Percentiles rank a stretch among this genome's conserved stretches.
Conservation (phyloP, 2,888 invertebrate genomes). For the Copidosoma aretas region DNA sequence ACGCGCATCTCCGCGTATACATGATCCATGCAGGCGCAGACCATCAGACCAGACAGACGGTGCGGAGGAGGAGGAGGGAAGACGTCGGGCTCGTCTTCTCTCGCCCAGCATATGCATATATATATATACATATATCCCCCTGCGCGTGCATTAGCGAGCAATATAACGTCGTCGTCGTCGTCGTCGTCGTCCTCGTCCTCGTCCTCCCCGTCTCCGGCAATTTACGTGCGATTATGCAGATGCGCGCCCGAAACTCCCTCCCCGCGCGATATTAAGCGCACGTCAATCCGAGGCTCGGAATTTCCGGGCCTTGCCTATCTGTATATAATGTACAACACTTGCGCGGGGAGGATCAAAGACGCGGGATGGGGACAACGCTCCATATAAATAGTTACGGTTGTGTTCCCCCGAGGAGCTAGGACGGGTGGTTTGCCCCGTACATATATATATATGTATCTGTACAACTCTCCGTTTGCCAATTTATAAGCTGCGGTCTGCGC, state of each 20-base stretch:
- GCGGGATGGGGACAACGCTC: not conserved
- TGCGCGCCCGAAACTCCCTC: conserved; percentile 29
- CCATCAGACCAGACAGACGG: too few relatives aligned
- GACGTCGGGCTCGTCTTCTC: not conserved
- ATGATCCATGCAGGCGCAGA: too few relatives aligned
- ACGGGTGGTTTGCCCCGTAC: too few relatives aligned
- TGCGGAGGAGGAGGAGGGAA: too few relatives aligned
- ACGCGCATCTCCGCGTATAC: too few relatives aligned
- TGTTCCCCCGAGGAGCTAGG: too few relatives aligned
- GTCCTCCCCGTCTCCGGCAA: conserved; percentile 46
- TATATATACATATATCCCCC: not conserved
- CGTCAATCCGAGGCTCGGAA: conserved; percentile 7
- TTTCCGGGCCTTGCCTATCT: too few relatives aligned
- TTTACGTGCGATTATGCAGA: conserved; percentile 51
- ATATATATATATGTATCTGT: too few relatives aligned
- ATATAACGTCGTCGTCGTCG: not conserved
- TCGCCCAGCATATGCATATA: not conserved
- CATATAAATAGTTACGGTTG: too few relatives aligned
- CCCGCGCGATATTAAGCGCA: not conserved
- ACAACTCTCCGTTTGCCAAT: conserved; percentile 32
- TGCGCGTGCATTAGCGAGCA: not conserved
- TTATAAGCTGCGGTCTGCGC: conserved; percentile 7
- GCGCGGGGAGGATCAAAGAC: conserved; percentile 14
- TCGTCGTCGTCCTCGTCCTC: conserved; percentile 43
- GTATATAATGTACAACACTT: too few relatives aligned